A percentile compares a stretch with the other conserved stretches of the same genome.
Conservation (phyloP, 37 sponge, comb jelly and placozoan genomes). For the Geodia barretti region DNA sequence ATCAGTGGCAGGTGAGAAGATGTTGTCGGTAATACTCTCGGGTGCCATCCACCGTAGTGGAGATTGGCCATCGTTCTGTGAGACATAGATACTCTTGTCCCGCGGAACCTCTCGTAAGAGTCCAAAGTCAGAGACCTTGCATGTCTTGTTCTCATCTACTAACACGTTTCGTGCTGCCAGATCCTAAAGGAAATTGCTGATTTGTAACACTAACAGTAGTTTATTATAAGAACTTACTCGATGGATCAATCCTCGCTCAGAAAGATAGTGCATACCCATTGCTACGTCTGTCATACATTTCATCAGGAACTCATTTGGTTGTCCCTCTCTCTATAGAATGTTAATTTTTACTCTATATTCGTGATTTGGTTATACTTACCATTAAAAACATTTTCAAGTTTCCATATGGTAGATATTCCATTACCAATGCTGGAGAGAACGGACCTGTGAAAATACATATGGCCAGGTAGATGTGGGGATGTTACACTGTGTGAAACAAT, state of each 20-base stretch:
- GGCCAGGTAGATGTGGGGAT: too few relatives aligned
- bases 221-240: slow-evolving; percentile 51
- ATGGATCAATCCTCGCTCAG: slow-evolving; percentile 54
- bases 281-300: slow-evolving; percentile 78
- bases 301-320: slow-evolving; percentile 35
- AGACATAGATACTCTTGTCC: not conserved
- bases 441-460: slow-evolving; percentile 21
- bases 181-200: too few relatives aligned
- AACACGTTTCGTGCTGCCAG: slow-evolving; percentile 64
- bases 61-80: not conserved
- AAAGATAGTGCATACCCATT: slow-evolving; percentile 78
- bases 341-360: too few relatives aligned
- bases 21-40: slow-evolving; percentile 36
- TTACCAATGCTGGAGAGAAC: slow-evolving; percentile 42
- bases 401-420: slow-evolving; percentile 68
- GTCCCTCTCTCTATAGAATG: slow-evolving; percentile 13
- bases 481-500: too few relatives aligned
- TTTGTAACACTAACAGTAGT: too few relatives aligned
- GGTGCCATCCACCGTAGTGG: slow-evolving; percentile 71
- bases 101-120: slow-evolving; percentile 17
- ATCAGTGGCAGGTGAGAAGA: slow-evolving; percentile 70
- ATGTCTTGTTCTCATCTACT: slow-evolving; percentile 43
- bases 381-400: slow-evolving; percentile 57
- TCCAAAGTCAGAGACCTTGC: slow-evolving; percentile 73
- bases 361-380: slow-evolving; percentile 6